Evolutionary conservation across 53 echinoderm and acorn worm species (phyloP).

Genomic region (Apostichopus leukothele): DNA sequence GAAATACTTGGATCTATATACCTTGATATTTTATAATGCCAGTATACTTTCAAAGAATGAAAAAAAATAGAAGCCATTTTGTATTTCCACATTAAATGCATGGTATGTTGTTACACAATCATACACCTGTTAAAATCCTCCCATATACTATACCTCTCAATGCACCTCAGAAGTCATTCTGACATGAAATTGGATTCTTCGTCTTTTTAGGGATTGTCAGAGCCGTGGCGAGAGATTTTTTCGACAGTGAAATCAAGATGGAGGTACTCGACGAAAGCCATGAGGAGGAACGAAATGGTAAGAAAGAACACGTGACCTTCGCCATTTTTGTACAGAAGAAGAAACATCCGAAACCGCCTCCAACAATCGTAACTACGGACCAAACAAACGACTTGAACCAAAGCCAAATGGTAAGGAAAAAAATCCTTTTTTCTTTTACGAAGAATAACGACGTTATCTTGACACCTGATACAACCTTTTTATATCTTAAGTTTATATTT

Average conservation of each 20-base stretch:
- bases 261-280: conserved; percentile 82
- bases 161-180: not conserved
- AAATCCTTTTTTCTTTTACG: not conserved
- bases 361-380: conserved; percentile 26
- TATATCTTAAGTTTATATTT: too few relatives aligned
- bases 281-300: conserved; percentile 95
- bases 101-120: not conserved
- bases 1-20: too few relatives aligned
- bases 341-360: not conserved
- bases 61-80: too few relatives aligned
- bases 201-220: conserved; percentile 77
- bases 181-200: conserved; percentile 8
- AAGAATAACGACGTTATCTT: too few relatives aligned
- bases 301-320: conserved; percentile 97
- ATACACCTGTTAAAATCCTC: not conserved
- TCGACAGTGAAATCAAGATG: conserved; percentile 84
- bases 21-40: too few relatives aligned
- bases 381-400: conserved; percentile 13
- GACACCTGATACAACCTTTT: too few relatives aligned
- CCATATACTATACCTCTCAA: not conserved
- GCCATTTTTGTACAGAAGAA: conserved; percentile 77
- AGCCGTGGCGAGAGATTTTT: conserved; percentile 94
- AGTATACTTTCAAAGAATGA: too few relatives aligned
- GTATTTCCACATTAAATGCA: too few relatives aligned
- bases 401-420: not conserved